Evolutionary conservation across 1,140 invertebrate genomes (phyloP), one percentile per base, ranked within the genome.

Genomic region (Mya arenaria): DNA sequence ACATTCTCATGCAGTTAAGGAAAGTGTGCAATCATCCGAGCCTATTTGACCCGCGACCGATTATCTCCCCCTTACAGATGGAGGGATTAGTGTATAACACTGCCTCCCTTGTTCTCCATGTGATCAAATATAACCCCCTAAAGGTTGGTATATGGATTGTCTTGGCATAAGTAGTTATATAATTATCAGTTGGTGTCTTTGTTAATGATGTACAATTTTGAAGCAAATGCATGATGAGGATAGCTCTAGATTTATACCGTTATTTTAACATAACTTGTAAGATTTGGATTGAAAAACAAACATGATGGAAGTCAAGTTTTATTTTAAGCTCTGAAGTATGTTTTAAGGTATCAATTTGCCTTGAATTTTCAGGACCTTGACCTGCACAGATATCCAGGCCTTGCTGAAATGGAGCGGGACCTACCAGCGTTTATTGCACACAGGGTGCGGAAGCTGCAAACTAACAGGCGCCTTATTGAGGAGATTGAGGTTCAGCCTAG

Each of bases 21-120:
- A 99, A 99, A 95, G 99, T 99, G 56, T 99, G 99, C 94, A 99
- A 99, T 94, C 99, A 99, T 95, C 99, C 99, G 6, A 99, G 99
- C 94, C 94, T 99, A 86, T 99, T 99, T 94, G 99, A 99, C 94
- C 96, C 98, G 66, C 94, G 99, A 82, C 98, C 98, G 36, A 99
- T 97, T 48, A 94, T 97, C 15, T 99, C 98, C 25, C 98, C 99
- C 44, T 98, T 99, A 94, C 96, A 97, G 93, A 96, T 97, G 95
- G 95, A 97, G 84, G 95, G 95, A 10, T 95, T 99, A 36, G 92
- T 93, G 28, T 96, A 94, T 87, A 90, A 94, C 75, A 96, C 96
- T 23, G 86, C 92, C 32, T 92, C 92, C 10, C 34, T 96, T 34
- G 95, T 96, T 32, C 96, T 94, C 91, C 94, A 94, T 84, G 94